Percentiles rank a stretch among this genome's conserved stretches.
phyloP scores from a whole-genome alignment of 2,113 vertebrate genomes.

The Lasiurus cinereus region DNA sequence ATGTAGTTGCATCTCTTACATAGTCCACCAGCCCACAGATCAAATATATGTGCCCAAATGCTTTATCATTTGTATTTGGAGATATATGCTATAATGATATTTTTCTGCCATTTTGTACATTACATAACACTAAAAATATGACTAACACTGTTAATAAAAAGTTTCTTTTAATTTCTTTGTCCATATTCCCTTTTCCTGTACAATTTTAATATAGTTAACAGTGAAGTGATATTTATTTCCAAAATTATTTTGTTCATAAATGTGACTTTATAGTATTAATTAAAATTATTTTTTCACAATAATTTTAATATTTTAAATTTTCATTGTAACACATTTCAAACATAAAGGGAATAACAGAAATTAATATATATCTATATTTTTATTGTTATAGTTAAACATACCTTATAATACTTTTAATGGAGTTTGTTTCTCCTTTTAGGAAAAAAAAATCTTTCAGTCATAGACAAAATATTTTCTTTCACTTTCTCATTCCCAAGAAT shows the following conservation, averaged over 20 bases:
- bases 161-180: not conserved
- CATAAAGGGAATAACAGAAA: not conserved
- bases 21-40: not conserved
- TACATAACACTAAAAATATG: not conserved
- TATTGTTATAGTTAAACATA: not conserved
- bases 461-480: not conserved
- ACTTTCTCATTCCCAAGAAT: not conserved
- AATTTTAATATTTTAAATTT: constrained; percentile 26
- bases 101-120: not conserved
- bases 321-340: not conserved
- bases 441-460: not conserved
- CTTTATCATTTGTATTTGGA: not conserved
- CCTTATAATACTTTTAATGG: not conserved
- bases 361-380: not conserved
- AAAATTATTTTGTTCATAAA: not conserved
- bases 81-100: not conserved
- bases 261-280: not conserved
- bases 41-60: not conserved
- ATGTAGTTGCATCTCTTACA: not conserved
- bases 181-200: not conserved
- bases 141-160: not conserved
- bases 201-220: not conserved
- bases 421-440: constrained; percentile 36
- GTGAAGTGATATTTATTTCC: not conserved
- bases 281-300: not conserved